A percentile compares a stretch with the other conserved stretches of the same genome.
These are phyloP conservation scores for Porites divaricata DNA, from an alignment of 92 coral and sea anemone genomes.

Conservation along the genomic window DNA sequence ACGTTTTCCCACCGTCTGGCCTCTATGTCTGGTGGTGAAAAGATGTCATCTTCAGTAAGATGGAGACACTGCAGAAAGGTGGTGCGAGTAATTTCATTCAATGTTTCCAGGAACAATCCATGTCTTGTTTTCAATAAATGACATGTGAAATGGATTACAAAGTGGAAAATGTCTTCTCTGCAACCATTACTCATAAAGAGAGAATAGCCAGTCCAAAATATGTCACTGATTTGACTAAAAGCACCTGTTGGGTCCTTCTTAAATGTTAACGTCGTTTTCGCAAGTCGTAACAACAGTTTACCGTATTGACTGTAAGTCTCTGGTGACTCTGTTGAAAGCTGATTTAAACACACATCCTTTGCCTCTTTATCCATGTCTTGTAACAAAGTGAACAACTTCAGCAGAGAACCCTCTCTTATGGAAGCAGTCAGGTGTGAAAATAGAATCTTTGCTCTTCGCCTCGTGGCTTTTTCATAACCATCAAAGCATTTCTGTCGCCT, in stretches of 20 bases:
- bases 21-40: conserved; percentile 42
- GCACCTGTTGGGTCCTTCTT: conserved; percentile 31
- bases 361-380: conserved; percentile 27
- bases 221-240: conserved; percentile 33
- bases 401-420: conserved; percentile 31
- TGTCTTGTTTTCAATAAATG: conserved; percentile 6
- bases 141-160: conserved; percentile 36
- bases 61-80: conserved; percentile 41
- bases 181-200: conserved; percentile 3
- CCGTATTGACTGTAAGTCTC: conserved; percentile 31
- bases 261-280: conserved; percentile 9
- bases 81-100: conserved; percentile 13
- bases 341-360: conserved; percentile 11
- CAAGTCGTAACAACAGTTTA: conserved; percentile 32
- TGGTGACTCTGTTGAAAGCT: conserved; percentile 26
- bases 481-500: conserved; percentile 22
- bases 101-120: conserved; percentile 10
- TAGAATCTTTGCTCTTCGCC: conserved; percentile 1
- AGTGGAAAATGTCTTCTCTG: conserved; percentile 4
- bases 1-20: conserved; percentile 35
- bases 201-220: conserved; percentile 41
- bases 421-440: conserved; percentile 28
- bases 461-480: background rate
- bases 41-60: conserved; percentile 24
- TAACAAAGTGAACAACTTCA: conserved; percentile 15